Conservation (phyloP, 2,888 invertebrate genomes). For the Argyresthia albistria region DNA sequence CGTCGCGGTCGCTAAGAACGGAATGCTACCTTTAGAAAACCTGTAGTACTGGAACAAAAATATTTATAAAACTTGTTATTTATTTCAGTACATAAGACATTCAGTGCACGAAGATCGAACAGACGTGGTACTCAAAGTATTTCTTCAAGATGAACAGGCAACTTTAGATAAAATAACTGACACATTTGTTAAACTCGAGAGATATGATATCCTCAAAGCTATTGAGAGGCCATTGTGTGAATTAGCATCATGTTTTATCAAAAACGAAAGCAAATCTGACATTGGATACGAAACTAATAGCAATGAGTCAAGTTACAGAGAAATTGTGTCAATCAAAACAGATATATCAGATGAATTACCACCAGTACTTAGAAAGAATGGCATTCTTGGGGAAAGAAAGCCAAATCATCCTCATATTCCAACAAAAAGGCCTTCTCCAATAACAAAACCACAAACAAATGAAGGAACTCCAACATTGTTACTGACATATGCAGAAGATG, state of each 20-base stretch:
- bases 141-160: constrained; percentile 60
- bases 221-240: constrained; percentile 49
- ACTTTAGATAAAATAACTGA: constrained; percentile 67
- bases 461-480: constrained; percentile 51
- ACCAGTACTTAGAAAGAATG: constrained; percentile 45
- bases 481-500: constrained; percentile 70
- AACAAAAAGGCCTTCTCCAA: constrained; percentile 17
- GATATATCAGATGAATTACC: constrained; percentile 49
- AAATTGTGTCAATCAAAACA: constrained; percentile 45
- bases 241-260: constrained; percentile 45
- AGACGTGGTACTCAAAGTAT: constrained; percentile 66
- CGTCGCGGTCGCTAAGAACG: no score
- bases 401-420: constrained; percentile 34
- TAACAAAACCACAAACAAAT: constrained; percentile 20
- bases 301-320: constrained; percentile 35
- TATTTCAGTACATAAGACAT: constrained; percentile 58
- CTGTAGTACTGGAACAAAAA: no score
- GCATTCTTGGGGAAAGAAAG: constrained; percentile 29
- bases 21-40: no score
- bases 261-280: constrained; percentile 40
- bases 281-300: constrained; percentile 49
- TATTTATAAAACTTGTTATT: neutral
- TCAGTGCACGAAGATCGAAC: constrained; percentile 67
- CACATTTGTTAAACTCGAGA: constrained; percentile 56
- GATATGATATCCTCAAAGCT: constrained; percentile 65